phyloP scores from a whole-genome alignment of 2,797 vertebrate genomes.

The Silurus lanzhouensis region DNA sequence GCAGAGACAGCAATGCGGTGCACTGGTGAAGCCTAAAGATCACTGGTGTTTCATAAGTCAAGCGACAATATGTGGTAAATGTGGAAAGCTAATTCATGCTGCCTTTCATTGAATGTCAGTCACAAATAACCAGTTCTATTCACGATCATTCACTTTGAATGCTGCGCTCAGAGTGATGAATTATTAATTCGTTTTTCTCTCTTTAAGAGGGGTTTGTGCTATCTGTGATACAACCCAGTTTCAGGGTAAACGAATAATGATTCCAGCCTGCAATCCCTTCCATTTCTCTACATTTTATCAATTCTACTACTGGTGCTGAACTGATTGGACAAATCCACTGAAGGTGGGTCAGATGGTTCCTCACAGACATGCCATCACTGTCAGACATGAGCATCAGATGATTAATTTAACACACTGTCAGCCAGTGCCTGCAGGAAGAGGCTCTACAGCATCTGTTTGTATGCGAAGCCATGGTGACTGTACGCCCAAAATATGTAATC shows the following conservation, averaged over 20 bases:
- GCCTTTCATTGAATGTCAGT: background rate
- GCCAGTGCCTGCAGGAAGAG: slow-evolving; percentile 20
- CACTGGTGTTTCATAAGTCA: background rate
- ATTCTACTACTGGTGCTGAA: background rate
- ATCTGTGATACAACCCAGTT: background rate
- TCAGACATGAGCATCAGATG: slow-evolving; percentile 32
- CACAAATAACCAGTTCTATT: background rate
- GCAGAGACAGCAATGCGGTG: slow-evolving; percentile 59
- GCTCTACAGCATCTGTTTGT: slow-evolving; percentile 29
- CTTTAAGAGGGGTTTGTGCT: background rate
- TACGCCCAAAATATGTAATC: background rate
- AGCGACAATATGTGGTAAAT: background rate
- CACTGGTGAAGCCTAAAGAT: slow-evolving; percentile 45
- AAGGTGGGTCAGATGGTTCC: slow-evolving; percentile 18
- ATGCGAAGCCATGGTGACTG: slow-evolving; percentile 27
- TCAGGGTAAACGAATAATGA: slow-evolving; percentile 4
- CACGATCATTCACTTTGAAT: background rate
- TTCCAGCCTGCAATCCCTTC: background rate
- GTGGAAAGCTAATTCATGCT: background rate
- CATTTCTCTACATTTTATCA: background rate
- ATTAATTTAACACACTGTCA: slow-evolving; percentile 43
- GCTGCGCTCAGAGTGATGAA: background rate
- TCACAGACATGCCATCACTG: slow-evolving; percentile 13
- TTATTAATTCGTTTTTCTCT: background rate
- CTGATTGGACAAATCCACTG: background rate